Base-by-base conservation (phyloP, 2,888 invertebrate species). In the Romanomermis culicivorax region DNA sequence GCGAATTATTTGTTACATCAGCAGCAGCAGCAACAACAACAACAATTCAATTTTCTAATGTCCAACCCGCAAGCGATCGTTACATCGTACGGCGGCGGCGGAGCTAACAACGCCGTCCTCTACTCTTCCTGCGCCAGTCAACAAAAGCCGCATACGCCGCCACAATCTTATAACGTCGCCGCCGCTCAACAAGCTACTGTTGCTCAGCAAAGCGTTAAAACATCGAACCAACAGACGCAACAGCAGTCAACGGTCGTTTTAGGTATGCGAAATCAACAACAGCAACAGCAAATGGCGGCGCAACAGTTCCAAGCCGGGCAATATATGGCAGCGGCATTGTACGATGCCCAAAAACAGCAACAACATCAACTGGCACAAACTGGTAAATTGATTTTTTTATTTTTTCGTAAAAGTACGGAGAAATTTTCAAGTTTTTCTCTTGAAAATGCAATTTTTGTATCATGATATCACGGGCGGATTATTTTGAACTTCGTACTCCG, bases 281-380 rank as follows among this genome's bases (percentile, higher is more conserved):
- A 49, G 50, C 50, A 49, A 49, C 36, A 36, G 7, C 17, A 11
- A 36, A 36, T 36, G 11, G 36, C 17, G 36, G 36, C 36, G 7
- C 17, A 36, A 11, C 20, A n/a, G 52, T 7, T 4, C 17, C n/a
- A 42, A 17, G 2, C 42, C 3, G 4, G 23, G 42, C 52, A n/a
- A 14, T 52, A 52, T 23, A n/a, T n/a, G n/a, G 52, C 42, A 20
- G 42, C 36, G 20, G 11, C 42, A 25, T 20, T 52, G 42, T 52
- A 29, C 29, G 52, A 36, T 42, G 23, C 20, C 3, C 52, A 25
- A 52, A 29, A 4, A 4, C 52, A 25, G 20, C 48, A 54, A 23
- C 45, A 11, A 7, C 11, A 45, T 7, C 45, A 36, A 17, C 36
- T 11, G 36, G 36, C 36, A 17, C n/a, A n/a, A n/a, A n/a, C n/a